Evolutionary conservation across 1,140 invertebrate species (phyloP).

Genomic region (Chrysoperla carnea): DNA sequence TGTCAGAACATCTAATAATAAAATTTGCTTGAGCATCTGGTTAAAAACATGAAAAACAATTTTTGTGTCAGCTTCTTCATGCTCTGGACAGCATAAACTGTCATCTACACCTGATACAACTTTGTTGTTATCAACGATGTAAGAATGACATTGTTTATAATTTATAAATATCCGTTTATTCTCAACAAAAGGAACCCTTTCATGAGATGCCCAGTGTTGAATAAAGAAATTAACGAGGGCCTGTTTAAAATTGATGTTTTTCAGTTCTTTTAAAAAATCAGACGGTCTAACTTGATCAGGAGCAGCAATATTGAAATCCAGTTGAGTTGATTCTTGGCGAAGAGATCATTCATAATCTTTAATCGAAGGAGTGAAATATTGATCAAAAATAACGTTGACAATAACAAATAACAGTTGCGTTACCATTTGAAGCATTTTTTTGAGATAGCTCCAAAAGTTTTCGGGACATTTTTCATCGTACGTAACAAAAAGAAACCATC

Average conservation of each 20-base stretch:
- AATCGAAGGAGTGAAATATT: conserved; percentile 11
- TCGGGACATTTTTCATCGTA: conserved; percentile 13
- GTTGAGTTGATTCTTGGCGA: background rate
- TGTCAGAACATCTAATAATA: conserved; percentile 12
- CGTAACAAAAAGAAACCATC: conserved; percentile 18
- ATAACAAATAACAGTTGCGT: conserved; percentile 7
- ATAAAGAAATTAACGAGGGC: conserved; percentile 14
- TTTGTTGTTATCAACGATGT: background rate
- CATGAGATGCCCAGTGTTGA: conserved; percentile 10
- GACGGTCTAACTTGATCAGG: conserved; percentile 6
- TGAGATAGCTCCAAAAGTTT: conserved; percentile 15
- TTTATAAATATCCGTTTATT: no score
- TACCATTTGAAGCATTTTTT: conserved; percentile 13
- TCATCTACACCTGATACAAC: conserved; percentile 1
- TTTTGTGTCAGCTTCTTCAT: conserved; percentile 18
- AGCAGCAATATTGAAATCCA: conserved; percentile 6
- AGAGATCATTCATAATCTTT: conserved; percentile 10
- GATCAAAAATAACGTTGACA: conserved; percentile 11
- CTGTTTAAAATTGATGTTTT: conserved; percentile 14
- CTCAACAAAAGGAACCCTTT: conserved; percentile 8
- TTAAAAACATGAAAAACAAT: conserved; percentile 12
- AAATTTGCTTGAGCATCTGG: conserved; percentile 8
- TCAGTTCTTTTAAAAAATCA: conserved; percentile 9
- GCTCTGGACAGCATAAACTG: conserved; percentile 11
- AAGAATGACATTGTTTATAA: conserved; percentile 2